Conservation (phyloP, 2,888 invertebrate species). For the Ceraclea dissimilis region DNA sequence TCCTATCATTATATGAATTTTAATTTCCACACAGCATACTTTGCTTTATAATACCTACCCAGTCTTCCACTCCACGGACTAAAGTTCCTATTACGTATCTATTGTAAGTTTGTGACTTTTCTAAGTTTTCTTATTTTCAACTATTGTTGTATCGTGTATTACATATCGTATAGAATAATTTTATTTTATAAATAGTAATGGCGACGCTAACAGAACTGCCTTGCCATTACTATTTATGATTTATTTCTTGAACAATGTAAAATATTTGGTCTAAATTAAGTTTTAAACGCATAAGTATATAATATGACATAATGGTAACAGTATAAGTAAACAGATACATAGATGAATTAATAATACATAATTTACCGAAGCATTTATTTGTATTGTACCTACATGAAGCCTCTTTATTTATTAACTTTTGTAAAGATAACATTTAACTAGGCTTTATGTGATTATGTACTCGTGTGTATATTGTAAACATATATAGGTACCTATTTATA, state of each 20-base stretch:
- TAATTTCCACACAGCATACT: constrained; percentile 12
- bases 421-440: constrained; percentile 13
- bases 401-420: constrained; percentile 13
- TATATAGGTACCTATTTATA: constrained; percentile 5
- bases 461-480: neutral
- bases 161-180: constrained; percentile 23
- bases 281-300: constrained; percentile 8
- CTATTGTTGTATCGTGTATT: constrained; percentile 24
- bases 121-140: constrained; percentile 24
- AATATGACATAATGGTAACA: constrained; percentile 4
- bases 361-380: constrained; percentile 12
- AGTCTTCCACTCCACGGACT: constrained; percentile 28
- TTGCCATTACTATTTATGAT: constrained; percentile 8
- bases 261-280: too few relatives aligned
- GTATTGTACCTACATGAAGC: constrained; percentile 12
- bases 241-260: constrained; percentile 14
- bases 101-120: constrained; percentile 24
- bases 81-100: constrained; percentile 26
- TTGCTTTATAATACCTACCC: constrained; percentile 24
- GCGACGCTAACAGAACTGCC: constrained; percentile 4
- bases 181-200: constrained; percentile 6
- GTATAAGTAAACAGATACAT: neutral
- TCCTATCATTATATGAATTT: constrained; percentile 5
- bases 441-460: constrained; percentile 15
- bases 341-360: neutral